Evolutionary conservation across 2,797 vertebrate genomes (phyloP).

Genomic region (Tadarida brasiliensis): DNA sequence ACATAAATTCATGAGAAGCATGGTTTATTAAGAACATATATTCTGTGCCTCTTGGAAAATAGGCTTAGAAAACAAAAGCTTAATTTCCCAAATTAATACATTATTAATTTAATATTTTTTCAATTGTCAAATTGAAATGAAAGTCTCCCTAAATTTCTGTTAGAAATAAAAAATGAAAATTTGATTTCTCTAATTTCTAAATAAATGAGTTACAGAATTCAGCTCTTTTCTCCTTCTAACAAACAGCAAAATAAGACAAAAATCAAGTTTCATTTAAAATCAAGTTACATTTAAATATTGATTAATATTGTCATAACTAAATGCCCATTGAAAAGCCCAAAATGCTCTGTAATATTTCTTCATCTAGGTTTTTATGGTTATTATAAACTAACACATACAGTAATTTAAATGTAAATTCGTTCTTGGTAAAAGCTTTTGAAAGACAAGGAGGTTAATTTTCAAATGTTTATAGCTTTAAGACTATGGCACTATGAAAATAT

Average conservation of each 20-base stretch:
- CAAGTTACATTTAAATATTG: neutral
- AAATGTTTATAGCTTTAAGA: neutral
- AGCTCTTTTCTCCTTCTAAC: neutral
- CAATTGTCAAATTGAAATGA: neutral
- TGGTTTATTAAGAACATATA: neutral
- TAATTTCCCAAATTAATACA: neutral
- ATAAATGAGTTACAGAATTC: neutral
- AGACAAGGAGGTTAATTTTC: neutral
- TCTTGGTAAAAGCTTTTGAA: neutral
- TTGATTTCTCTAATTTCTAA: neutral
- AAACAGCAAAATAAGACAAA: neutral
- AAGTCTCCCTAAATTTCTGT: neutral
- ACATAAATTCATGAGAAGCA: neutral
- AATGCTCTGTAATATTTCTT: neutral
- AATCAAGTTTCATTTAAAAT: neutral
- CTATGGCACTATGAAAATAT: neutral
- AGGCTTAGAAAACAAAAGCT: neutral
- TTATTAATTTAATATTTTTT: neutral
- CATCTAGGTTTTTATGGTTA: neutral
- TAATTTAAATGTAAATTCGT: conserved; percentile 16
- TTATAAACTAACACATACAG: neutral
- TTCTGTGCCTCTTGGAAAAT: neutral
- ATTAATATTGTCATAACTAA: neutral
- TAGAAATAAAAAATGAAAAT: conserved; percentile 36
- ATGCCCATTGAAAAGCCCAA: neutral